Base-by-base conservation (phyloP, 1,140 invertebrate genomes). In the Drosophila azteca region DNA sequence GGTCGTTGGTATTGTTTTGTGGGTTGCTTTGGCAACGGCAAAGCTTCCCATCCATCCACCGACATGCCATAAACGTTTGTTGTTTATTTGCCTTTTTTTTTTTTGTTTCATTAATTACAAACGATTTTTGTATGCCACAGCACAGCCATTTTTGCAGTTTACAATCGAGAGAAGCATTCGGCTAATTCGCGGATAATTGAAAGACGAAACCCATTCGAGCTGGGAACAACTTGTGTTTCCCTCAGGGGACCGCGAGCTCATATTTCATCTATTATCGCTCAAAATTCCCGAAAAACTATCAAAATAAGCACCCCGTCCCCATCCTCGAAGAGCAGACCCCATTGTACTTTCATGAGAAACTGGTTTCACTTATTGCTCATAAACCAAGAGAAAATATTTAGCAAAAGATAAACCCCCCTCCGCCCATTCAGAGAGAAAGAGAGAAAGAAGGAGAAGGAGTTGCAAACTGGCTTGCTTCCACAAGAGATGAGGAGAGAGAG, bases 331-430 rank as follows among this genome's bases (percentile, higher is more conserved):
- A 7, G 41, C 57, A 45, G 29, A 71, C 50, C 43, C 35, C 20
- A 53, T 39, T 55, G 69, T 43, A 39, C 11, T 49, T 54, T 31
- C 17, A 45, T 24, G 49, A 35, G 60, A 80, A 85, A 85, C 82
- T 68, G 78, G 81, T 85, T 85, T 85, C 81, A 81, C 82, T 75
- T 87, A 31, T 31, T 39, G 64, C 63, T 66, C 52, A 61, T 35
- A 39, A 48, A 65, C 39, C 71, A 62, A 64, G 83, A 82, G 81
- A 85, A 87, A 87, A 87, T 64, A 49, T 66, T 74, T 46, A 43
- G 61, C 76, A 24, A 41, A 44, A 70, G 49, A 66, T 58, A 75
- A 73, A 46, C 26, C 52, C 24, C 24, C 24, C 17, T 0, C 26
- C 26, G 7, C 48, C 31, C 48, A 22, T 41, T 6, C 29, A 35